Conservation (phyloP, 2,113 vertebrate species). For the Saccopteryx leptura region DNA sequence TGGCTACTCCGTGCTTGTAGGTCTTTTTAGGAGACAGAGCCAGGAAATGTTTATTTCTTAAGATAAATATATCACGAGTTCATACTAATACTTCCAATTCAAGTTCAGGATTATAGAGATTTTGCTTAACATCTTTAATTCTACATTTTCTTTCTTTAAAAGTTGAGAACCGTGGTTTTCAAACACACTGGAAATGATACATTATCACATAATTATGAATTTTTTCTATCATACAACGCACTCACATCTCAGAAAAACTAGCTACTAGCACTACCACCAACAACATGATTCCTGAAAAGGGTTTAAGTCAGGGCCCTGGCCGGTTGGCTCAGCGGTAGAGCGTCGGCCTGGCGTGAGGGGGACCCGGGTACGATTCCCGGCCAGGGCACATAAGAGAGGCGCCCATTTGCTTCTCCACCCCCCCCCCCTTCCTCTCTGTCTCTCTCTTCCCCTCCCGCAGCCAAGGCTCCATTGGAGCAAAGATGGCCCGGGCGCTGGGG, state of each 20-base stretch:
- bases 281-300: constrained; percentile 12
- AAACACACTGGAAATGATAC: background rate
- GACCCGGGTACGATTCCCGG: too few species aligned
- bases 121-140: background rate
- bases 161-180: constrained; percentile 43
- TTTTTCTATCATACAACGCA: background rate
- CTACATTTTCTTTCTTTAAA: background rate
- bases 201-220: background rate
- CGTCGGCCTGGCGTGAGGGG: too few species aligned
- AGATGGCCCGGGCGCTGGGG: too few species aligned
- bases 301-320: background rate
- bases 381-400: too few species aligned
- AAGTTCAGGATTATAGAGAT: constrained; percentile 20
- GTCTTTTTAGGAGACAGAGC: background rate
- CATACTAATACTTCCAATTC: background rate
- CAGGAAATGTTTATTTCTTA: constrained; percentile 36
- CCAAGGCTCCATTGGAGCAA: too few species aligned
- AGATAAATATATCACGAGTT: constrained; percentile 14
- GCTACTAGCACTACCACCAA: background rate
- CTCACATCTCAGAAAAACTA: background rate
- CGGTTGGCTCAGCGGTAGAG: too few species aligned
- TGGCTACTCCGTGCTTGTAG: background rate
- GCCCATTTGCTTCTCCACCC: too few species aligned
- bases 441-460: too few species aligned
- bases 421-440: too few species aligned